Evolutionary conservation across 37 sponge, comb jelly and placozoan genomes (phyloP).

Genomic region (Geodia barretti): DNA sequence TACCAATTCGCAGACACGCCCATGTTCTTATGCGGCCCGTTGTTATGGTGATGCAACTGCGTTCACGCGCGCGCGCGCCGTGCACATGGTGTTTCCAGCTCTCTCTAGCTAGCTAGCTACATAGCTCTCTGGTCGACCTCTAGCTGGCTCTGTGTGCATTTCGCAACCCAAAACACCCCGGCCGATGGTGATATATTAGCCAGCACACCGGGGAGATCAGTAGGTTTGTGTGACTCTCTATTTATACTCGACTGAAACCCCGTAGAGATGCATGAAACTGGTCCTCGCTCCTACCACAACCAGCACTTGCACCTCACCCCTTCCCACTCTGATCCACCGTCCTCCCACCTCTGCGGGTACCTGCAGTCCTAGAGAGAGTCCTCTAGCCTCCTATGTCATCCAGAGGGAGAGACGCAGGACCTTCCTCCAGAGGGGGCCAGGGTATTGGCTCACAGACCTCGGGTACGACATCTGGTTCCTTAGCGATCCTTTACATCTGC

Average conservation of each 20-base stretch:
- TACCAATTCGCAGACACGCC: no score
- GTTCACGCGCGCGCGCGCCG: not conserved
- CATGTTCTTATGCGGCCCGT: not conserved
- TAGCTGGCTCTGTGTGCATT: no score
- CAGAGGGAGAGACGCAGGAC: not conserved
- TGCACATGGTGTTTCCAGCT: no score
- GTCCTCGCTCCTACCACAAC: not conserved
- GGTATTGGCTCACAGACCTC: not conserved
- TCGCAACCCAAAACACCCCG: no score
- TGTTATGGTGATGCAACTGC: not conserved
- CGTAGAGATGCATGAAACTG: not conserved
- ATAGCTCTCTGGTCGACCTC: no score
- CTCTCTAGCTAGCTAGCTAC: no score
- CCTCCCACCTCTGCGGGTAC: not conserved
- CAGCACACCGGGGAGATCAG: no score
- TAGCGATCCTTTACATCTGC: no score
- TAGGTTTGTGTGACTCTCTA: no score
- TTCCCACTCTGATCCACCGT: not conserved
- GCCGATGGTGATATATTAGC: no score
- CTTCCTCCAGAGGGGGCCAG: not conserved
- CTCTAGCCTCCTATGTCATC: constrained; percentile 1
- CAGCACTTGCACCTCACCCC: not conserved
- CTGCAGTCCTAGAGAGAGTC: not conserved
- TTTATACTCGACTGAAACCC: no score
- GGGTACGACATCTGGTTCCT: not conserved